phyloP scores from a whole-genome alignment of 2,113 vertebrate species.

The Oryzias melastigma region DNA sequence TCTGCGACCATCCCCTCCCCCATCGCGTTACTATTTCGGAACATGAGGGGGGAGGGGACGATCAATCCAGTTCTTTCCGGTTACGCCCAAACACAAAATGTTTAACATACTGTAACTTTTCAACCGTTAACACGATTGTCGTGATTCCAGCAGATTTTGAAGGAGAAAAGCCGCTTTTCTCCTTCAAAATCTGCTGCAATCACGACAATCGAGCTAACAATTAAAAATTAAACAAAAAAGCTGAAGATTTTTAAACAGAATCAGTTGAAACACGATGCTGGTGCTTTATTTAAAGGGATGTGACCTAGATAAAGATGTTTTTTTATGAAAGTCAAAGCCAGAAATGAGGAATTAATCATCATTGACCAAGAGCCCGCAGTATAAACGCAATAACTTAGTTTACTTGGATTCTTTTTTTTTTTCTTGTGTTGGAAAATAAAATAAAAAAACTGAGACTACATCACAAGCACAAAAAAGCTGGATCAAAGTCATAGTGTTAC shows the following conservation, averaged over 20 bases:
- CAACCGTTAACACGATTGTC: no score
- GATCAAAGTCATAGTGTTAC: slow-evolving; percentile 52
- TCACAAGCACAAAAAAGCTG: slow-evolving; percentile 44
- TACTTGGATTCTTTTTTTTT: slow-evolving; percentile 30
- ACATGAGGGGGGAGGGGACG: no score
- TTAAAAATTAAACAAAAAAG: no score
- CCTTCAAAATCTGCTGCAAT: no score
- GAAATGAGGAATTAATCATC: slow-evolving; percentile 30
- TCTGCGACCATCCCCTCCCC: no score
- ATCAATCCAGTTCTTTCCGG: no score
- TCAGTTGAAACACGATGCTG: slow-evolving; percentile 66
- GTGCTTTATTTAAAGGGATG: slow-evolving; percentile 77
- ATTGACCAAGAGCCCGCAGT: slow-evolving; percentile 26
- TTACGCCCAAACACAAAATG: no score
- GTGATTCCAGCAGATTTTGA: no score
- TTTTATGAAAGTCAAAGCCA: slow-evolving; percentile 52
- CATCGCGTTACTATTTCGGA: no score
- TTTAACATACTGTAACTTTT: no score
- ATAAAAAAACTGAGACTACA: slow-evolving; percentile 23
- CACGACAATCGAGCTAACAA: no score
- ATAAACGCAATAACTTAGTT: slow-evolving; percentile 58
- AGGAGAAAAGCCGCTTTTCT: no score
- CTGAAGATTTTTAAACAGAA: slow-evolving; percentile 9
- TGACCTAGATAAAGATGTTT: slow-evolving; percentile 66
- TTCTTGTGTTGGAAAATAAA: slow-evolving; percentile 2